Base-by-base conservation (phyloP, 1,140 invertebrate genomes). In the Pygmarrhopalites habei region DNA sequence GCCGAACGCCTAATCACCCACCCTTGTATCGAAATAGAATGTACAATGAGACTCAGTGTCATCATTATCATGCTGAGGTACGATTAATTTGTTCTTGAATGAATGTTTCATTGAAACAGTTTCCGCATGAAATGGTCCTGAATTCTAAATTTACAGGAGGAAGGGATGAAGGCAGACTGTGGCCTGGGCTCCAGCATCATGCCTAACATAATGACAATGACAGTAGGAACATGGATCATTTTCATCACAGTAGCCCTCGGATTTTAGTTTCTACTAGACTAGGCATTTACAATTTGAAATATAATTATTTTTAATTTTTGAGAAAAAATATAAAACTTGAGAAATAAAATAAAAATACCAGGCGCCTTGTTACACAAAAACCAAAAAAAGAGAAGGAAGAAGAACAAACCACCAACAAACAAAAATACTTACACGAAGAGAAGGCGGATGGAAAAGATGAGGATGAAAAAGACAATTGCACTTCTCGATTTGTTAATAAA, bases 41-140 rank as follows among this genome's bases (percentile, higher is more conserved):
- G 53, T 56, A 56, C 25, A 56, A 39, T 21, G 53, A 56, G 19
- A 52, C 49, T 15, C 28, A 30, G 21, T 62, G 60, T 62, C 32
- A 62, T n/a, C 51, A 62, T 32, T 62, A 53, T 35, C 49, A 62
- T 49, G 12, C 60, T 2, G 60, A 62, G 60, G 60, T 62, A 55
- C 29, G 58, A 12, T 49, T 10, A 49, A 49, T 49, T 49, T 49
- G 14, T 49, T 49, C 14, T 12, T 49, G 12, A 19, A 12, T 25
- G 26, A 12, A 14, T 12, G 5, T 10, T 14, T 14, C 14, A 21
- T 32, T 25, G 21, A 5, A 28, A 17, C 29, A 56, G 21, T 17
- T 51, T 51, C 47, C 7, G 7, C 12, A 51, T 10, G 14, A 17
- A 12, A 12, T 51, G 23, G 19, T 14, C 19, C 23, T 17, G 7